Evolutionary conservation across 2,797 vertebrate genomes (phyloP).

Genomic region (Oryzias dopingdopingensis): DNA sequence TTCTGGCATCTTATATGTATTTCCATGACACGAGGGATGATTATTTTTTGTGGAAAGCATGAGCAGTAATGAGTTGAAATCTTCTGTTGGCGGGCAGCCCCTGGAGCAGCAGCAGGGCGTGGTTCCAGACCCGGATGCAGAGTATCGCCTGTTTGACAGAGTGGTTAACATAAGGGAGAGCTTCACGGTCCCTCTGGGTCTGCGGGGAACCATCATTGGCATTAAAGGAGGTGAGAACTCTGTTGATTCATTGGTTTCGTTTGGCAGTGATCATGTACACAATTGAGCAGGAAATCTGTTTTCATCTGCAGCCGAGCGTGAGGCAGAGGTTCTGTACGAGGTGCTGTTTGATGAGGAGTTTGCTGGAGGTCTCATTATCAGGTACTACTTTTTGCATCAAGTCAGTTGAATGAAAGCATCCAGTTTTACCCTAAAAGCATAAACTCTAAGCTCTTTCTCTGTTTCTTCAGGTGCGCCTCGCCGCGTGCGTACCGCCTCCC

Average conservation of each 20-base stretch:
- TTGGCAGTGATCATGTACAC: background rate
- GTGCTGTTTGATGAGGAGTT: constrained; percentile 98
- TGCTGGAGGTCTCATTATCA: constrained; percentile 91
- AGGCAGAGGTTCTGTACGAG: constrained; percentile 93
- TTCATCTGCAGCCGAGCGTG: constrained; percentile 82
- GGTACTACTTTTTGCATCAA: constrained; percentile 67
- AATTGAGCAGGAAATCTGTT: constrained; percentile 9
- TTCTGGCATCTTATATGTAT: background rate
- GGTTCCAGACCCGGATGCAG: constrained; percentile 88
- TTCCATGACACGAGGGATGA: background rate
- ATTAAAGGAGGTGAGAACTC: constrained; percentile 91
- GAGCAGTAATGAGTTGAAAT: background rate
- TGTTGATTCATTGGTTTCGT: background rate
- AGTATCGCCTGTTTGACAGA: constrained; percentile 93
- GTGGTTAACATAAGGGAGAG: constrained; percentile 93
- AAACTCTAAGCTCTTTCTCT: background rate
- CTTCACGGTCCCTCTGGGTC: constrained; percentile 92
- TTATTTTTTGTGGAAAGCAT: too few relatives aligned
- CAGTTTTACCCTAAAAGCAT: background rate
- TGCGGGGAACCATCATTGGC: constrained; percentile 91
- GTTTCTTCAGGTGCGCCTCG: constrained; percentile 79
- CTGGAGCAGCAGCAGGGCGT: constrained; percentile 92
- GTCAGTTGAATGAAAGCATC: too few relatives aligned
- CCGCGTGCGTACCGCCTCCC: constrained; percentile 90
- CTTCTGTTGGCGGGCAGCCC: constrained; percentile 73